These are phyloP conservation scores for Trissolcus japonicus DNA, from an alignment of 2,888 invertebrate genomes.

Conservation along the genomic window DNA sequence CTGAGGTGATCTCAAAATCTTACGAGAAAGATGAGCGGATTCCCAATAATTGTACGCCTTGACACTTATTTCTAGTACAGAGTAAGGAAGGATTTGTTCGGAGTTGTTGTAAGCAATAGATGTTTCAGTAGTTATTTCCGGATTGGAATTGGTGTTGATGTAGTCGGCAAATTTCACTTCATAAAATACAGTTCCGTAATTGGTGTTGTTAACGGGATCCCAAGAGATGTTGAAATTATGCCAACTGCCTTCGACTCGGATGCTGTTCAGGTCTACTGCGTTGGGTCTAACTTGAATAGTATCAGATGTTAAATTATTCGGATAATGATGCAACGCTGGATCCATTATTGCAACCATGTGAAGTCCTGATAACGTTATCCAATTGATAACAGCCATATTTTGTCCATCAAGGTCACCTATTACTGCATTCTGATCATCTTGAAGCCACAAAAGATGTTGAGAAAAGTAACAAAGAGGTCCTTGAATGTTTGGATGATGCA, in stretches of 20 bases:
- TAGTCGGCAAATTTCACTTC: conserved; percentile 84
- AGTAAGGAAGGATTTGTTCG: conserved; percentile 82
- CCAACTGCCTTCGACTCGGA: conserved; percentile 86
- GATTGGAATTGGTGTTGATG: conserved; percentile 79
- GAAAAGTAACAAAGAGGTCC: conserved; percentile 89
- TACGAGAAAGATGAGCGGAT: conserved; percentile 81
- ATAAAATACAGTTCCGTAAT: conserved; percentile 89
- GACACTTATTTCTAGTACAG: conserved; percentile 84
- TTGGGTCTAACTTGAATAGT: conserved; percentile 85
- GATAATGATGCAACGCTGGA: conserved; percentile 81
- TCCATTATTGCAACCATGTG: conserved; percentile 86
- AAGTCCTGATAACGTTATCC: conserved; percentile 81
- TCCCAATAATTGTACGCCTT: conserved; percentile 92
- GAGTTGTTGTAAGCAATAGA: conserved; percentile 74
- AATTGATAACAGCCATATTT: conserved; percentile 83
- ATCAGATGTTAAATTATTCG: conserved; percentile 77
- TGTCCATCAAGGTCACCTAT: conserved; percentile 86
- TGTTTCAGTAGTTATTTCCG: conserved; percentile 70
- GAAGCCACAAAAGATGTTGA: conserved; percentile 89
- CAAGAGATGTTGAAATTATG: conserved; percentile 90
- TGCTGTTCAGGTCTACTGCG: conserved; percentile 81
- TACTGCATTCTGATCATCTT: conserved; percentile 84
- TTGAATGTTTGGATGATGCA: conserved; percentile 78
- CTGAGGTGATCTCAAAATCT: conserved; percentile 85
- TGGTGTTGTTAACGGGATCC: conserved; percentile 85